phyloP scores from a whole-genome alignment of 1,140 invertebrate species.

The Meloidogyne chitwoodi region DNA sequence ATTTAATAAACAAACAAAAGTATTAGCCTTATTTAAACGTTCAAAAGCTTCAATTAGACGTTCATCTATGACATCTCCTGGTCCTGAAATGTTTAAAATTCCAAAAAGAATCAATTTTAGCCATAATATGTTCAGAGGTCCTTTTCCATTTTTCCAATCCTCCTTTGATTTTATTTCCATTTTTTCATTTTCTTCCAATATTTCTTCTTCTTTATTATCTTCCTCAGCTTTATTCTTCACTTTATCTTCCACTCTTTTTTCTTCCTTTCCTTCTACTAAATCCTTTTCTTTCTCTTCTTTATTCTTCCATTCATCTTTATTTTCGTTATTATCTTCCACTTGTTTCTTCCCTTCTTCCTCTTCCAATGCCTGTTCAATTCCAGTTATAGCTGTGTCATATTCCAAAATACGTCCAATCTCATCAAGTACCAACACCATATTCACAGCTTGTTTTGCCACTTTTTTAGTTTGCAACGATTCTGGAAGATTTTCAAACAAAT shows the following conservation, averaged over 20 bases:
- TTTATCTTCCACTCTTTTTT: neutral
- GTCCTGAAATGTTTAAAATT: neutral
- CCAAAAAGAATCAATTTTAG: neutral
- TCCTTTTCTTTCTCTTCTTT: too few species aligned
- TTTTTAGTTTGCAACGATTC: neutral
- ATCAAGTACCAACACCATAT: neutral
- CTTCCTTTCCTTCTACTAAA: too few species aligned
- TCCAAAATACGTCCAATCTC: neutral
- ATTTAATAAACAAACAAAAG: neutral
- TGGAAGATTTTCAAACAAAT: neutral
- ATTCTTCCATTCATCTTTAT: too few species aligned
- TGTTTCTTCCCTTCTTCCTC: neutral
- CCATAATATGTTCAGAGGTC: neutral
- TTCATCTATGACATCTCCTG: neutral
- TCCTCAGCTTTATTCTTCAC: neutral
- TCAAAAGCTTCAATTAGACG: neutral
- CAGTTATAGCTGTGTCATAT: neutral
- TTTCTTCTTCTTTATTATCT: neutral
- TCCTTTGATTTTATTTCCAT: neutral
- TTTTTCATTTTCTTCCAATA: neutral
- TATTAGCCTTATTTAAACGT: neutral
- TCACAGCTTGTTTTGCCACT: neutral
- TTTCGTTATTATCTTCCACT: too few species aligned
- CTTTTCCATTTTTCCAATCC: neutral
- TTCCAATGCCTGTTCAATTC: neutral